Evolutionary conservation across 2,888 invertebrate genomes (phyloP), one percentile per base, ranked within the genome.

Genomic region (Eupithecia subfuscata): DNA sequence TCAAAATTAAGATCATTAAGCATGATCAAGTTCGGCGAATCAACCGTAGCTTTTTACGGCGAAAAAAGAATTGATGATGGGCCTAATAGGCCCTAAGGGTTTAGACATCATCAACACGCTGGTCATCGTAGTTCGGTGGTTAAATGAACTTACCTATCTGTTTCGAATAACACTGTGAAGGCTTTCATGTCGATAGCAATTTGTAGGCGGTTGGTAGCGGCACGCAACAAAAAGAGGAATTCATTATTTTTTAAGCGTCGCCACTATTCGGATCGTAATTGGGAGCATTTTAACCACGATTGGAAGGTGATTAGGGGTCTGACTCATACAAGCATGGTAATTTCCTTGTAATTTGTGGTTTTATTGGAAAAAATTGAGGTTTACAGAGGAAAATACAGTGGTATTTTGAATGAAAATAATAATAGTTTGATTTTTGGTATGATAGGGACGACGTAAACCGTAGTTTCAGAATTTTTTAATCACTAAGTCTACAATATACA

Each of bases 131-230:
- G 16, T 45, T 16, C 16, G 5, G 16, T 45, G 45, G 37, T 37
- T 37, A 37, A 37, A 18, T 18, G 52, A 30, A 34, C 9, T 67
- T 0, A 37, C 14, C 45, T 25, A 77, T 70, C 70, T 70, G 16
- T 73, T 71, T 64, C 4, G 37, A 22, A 37, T 60, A 18, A n/a
- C 48, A 74, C 77, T 77, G 70, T 64, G 68, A 70, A 16, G 81
- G 80, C 84, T 85, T 88, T 85, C 85, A 87, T 88, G 88, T 82
- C 85, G 84, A 87, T 84, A 78, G 87, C 83, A 87, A 88, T 88
- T 87, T 88, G 87, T 86, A 83, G 84, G 81, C 82, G 80, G 84
- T 83, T 82, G 80, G 80, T 80, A 70, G 75, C 81, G 78, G 80
- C 87, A 89, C 89, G 89, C 88, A 84, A 88, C 79, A 75, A 80